Evolutionary conservation across 2,888 invertebrate genomes (phyloP), one percentile per base, ranked within the genome.

Genomic region (Lasioglossum morio): DNA sequence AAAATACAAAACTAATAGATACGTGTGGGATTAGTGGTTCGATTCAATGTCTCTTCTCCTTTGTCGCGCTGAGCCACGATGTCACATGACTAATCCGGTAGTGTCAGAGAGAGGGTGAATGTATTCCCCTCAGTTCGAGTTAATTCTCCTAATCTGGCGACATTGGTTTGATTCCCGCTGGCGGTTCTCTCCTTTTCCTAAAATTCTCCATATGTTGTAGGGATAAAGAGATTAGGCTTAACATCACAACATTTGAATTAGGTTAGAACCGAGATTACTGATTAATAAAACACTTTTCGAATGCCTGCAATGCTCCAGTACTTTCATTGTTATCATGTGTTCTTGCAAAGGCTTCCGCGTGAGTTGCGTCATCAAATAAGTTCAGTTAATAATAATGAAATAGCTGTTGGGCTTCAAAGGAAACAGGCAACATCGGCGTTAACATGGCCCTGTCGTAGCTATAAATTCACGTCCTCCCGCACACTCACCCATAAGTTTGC

Each of bases 381-480:
- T 70, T 37, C 37, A 12, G 70, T 70, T n/a, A 23, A 40, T 40
- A 70, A 66, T 66, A 37, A 70, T 70, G 37, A 70, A 70, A 70
- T n/a, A n/a, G 40, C 70, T 70, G 40, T 70, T 27, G 5, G 12
- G n/a, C n/a, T 70, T 70, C 5, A 14, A 70, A 40, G 70, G 70
- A 40, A n/a, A 40, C 70, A 14, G 60, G 10, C 34, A 37, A 76
- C 43, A 43, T 63, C 40, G 57, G 37, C 27, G 43, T 63, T 60
- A 30, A 46, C 60, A 75, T 14, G 43, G 27, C 14, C 30, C n/a
- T 19, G 12, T 4, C 2, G 43, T 23, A 10, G 48, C n/a, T 40
- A 48, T 57, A 57, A 66, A 73, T 69, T 73, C 34, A n/a, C 43
- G 46, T n/a, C 72, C 48, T 40, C 57, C 34, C 34, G 30, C 48